These are phyloP conservation scores for Hyperoplus lanceolatus DNA, from an alignment of 2,797 vertebrate species.

Conservation along the genomic window DNA sequence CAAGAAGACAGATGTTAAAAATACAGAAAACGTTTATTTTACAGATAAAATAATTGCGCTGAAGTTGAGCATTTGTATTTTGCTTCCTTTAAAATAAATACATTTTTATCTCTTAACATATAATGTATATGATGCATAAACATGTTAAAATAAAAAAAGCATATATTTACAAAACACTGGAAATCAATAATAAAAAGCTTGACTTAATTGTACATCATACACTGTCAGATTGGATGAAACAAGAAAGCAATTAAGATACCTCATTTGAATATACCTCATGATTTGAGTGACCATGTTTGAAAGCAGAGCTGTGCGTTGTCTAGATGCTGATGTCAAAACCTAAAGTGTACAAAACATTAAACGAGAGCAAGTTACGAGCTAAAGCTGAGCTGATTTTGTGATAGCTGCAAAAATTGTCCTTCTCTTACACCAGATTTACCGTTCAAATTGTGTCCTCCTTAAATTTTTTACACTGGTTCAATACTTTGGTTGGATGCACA, in stretches of 20 bases:
- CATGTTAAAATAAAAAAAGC: constrained; percentile 61
- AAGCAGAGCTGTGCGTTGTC: constrained; percentile 42
- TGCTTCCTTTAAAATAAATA: constrained; percentile 45
- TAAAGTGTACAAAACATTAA: constrained; percentile 52
- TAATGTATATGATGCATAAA: constrained; percentile 60
- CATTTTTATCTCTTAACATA: constrained; percentile 16
- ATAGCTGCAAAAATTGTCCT: constrained; percentile 26
- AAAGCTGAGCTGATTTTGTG: constrained; percentile 39
- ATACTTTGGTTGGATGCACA: constrained; percentile 70
- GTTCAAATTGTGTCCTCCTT: constrained; percentile 37
- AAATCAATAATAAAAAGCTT: constrained; percentile 57
- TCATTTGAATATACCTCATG: constrained; percentile 42
- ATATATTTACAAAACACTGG: constrained; percentile 70
- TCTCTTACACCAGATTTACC: constrained; percentile 17
- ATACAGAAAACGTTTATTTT: constrained; percentile 57
- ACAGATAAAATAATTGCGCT: constrained; percentile 49
- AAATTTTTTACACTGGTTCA: constrained; percentile 47
- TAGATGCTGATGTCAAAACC: constrained; percentile 50
- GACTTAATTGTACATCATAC: constrained; percentile 46
- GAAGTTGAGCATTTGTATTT: constrained; percentile 35
- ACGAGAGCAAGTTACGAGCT: constrained; percentile 41
- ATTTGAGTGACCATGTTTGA: constrained; percentile 48
- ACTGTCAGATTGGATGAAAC: constrained; percentile 57
- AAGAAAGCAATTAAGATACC: constrained; percentile 37
- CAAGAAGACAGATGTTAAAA: constrained; percentile 64